A percentile compares a stretch with the other conserved stretches of the same genome.
Evolutionary conservation across 2,113 vertebrate species (phyloP).

Genomic region (Regulus satrapa): DNA sequence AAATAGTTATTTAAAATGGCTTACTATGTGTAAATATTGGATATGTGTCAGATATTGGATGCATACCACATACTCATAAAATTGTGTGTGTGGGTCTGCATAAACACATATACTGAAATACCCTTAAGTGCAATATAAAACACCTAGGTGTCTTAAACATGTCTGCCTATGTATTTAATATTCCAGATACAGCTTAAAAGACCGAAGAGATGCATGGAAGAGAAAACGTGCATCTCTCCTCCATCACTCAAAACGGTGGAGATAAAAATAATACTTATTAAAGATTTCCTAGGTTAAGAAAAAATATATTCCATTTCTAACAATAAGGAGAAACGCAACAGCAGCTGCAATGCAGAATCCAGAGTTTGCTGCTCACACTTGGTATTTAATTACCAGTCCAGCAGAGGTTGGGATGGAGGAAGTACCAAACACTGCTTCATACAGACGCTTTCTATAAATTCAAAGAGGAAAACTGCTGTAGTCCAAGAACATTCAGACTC

Average conservation of each 20-base stretch:
- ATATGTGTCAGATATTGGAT: not conserved
- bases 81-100: not conserved
- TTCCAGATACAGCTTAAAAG: not conserved
- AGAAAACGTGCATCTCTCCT: constrained; percentile 13
- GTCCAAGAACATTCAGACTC: constrained; percentile 59
- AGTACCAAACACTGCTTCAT: constrained; percentile 58
- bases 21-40: not conserved
- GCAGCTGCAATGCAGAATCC: constrained; percentile 19
- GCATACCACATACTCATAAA: not conserved
- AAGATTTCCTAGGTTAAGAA: not conserved
- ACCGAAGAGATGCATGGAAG: constrained; percentile 18
- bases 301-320: not conserved
- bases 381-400: constrained; percentile 62
- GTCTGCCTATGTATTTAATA: not conserved
- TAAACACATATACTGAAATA: not conserved
- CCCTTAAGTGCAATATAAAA: not conserved
- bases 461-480: constrained; percentile 58
- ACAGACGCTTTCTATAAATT: constrained; percentile 52
- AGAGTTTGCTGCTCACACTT: constrained; percentile 40
- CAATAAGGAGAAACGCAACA: constrained; percentile 8
- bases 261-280: not conserved
- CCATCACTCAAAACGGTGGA: not conserved
- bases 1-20: not conserved
- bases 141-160: not conserved
- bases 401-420: constrained; percentile 59